phyloP scores from a whole-genome alignment of 35 echinoderm and acorn worm genomes.

The Chiridota heheva region DNA sequence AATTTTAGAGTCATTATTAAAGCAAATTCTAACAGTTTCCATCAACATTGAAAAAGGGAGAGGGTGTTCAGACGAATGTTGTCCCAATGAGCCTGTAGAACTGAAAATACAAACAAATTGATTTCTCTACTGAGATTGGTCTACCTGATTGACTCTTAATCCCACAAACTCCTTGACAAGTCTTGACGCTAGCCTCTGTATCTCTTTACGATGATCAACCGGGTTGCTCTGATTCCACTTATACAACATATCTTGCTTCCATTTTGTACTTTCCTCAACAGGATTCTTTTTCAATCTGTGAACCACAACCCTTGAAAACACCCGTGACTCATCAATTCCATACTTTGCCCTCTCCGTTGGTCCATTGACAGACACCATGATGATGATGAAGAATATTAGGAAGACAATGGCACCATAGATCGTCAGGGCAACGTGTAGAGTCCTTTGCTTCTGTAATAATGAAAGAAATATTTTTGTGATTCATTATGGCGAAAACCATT shows the following conservation, averaged over 20 bases:
- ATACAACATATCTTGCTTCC: constrained; percentile 34
- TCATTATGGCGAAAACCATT: too few relatives aligned
- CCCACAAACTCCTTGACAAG: constrained; percentile 38
- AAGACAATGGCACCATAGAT: constrained; percentile 42
- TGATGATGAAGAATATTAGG: constrained; percentile 16
- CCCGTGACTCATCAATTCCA: not conserved
- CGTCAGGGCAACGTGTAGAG: constrained; percentile 19
- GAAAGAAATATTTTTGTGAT: not conserved
- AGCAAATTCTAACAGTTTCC: not conserved
- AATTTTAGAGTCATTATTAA: not conserved
- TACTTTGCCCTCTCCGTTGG: not conserved
- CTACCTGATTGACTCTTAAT: constrained; percentile 41
- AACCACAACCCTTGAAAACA: constrained; percentile 3
- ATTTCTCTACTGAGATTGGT: not conserved
- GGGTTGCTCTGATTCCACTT: not conserved
- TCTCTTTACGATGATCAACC: not conserved
- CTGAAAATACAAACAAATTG: too few relatives aligned
- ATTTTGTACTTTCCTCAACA: not conserved
- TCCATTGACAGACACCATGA: constrained; percentile 16
- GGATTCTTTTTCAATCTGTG: constrained; percentile 3
- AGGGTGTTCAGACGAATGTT: not conserved
- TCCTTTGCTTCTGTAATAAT: constrained; percentile 15
- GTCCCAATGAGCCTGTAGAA: not conserved
- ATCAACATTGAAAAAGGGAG: too few relatives aligned
- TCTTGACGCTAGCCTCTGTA: not conserved